phyloP scores from a whole-genome alignment of 2,113 vertebrate genomes.

The Falco punctatus region DNA sequence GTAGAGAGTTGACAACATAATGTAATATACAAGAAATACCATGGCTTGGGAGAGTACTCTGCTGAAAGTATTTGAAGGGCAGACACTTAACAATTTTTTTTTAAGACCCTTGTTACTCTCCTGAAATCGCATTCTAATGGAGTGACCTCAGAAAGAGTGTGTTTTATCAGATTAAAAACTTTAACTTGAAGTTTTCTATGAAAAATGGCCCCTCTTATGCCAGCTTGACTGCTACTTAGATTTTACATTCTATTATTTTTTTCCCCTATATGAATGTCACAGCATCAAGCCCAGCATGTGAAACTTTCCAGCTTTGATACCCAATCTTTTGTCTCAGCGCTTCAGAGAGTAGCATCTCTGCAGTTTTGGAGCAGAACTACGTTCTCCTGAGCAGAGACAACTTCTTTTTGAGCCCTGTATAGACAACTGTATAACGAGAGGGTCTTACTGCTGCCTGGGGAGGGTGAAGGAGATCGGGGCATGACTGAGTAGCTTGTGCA shows the following conservation, averaged over 20 bases:
- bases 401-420: neutral
- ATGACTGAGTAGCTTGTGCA: neutral
- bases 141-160: neutral
- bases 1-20: neutral
- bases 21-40: neutral
- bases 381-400: neutral
- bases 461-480: neutral
- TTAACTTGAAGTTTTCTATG: neutral
- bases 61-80: neutral
- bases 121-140: neutral
- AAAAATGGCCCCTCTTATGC: neutral
- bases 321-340: neutral
- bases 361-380: neutral
- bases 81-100: neutral
- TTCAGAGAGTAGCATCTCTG: neutral
- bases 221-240: neutral
- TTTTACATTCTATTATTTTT: neutral
- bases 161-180: neutral
- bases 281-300: neutral
- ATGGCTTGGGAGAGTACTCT: neutral
- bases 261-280: fast-evolving
- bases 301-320: neutral
- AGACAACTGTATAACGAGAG: neutral
- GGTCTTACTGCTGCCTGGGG: neutral
- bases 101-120: neutral